Conservation (phyloP, 2,113 vertebrate genomes). For the Pycnonotus jocosus region DNA sequence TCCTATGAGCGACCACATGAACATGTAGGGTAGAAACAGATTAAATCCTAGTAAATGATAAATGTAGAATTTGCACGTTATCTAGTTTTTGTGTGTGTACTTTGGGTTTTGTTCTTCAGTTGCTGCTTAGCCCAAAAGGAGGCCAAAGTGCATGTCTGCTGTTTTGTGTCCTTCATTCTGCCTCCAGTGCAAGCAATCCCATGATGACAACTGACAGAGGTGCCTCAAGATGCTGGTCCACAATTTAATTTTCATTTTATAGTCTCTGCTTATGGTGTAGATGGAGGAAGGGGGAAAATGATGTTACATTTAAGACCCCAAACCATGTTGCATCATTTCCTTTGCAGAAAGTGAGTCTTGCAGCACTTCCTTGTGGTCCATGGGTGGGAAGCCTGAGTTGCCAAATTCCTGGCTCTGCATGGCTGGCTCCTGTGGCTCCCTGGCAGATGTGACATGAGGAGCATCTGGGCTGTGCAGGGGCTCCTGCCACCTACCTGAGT, state of each 20-base stretch:
- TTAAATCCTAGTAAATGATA: neutral
- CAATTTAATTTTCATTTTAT: neutral
- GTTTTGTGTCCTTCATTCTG: neutral
- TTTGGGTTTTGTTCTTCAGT: neutral
- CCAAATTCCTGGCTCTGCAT: neutral
- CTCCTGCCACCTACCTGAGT: accelerated
- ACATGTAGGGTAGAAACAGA: neutral
- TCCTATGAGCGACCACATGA: neutral
- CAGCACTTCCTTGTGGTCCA: accelerated
- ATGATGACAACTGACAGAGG: neutral
- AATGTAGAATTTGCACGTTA: neutral
- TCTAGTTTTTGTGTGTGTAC: neutral
- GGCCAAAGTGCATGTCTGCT: neutral
- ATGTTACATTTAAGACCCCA: neutral
- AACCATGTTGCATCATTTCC: accelerated
- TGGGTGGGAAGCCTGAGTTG: accelerated
- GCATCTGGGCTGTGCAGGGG: neutral
- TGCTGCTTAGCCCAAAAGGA: neutral
- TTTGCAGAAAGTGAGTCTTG: neutral
- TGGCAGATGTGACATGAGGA: neutral
- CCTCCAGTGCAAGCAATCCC: neutral
- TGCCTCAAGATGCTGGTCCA: neutral
- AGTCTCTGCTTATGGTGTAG: neutral
- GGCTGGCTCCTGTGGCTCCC: neutral
- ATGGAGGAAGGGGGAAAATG: neutral